A percentile compares a stretch with the other conserved stretches of the same genome.
Conservation (phyloP, 1,140 invertebrate species). For the Cecropterus lyciades region DNA sequence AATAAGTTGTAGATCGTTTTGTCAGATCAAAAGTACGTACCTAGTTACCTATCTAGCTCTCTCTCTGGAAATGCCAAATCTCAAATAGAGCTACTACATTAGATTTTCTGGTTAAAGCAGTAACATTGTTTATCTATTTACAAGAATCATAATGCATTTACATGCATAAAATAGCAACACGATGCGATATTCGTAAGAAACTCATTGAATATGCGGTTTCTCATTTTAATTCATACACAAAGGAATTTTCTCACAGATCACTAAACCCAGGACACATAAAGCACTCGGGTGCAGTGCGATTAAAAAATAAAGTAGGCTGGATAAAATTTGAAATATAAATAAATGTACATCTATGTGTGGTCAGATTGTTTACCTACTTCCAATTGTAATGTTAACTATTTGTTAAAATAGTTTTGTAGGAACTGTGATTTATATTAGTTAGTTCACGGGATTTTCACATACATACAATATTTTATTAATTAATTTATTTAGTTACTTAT, state of each 20-base stretch:
- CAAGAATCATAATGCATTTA: slow-evolving; percentile 33
- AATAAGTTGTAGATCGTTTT: no score
- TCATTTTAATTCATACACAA: slow-evolving; percentile 37
- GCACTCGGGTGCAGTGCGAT: slow-evolving; percentile 51
- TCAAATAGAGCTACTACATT: no score
- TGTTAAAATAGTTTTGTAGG: no score
- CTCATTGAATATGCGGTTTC: slow-evolving; percentile 40
- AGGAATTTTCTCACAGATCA: slow-evolving; percentile 53
- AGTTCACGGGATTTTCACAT: no score
- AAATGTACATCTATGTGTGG: not conserved
- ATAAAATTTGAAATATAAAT: slow-evolving; percentile 24
- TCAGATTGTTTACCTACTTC: no score
- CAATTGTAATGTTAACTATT: no score
- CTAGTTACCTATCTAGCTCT: no score
- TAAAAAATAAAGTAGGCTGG: slow-evolving; percentile 45
- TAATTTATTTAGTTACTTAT: no score
- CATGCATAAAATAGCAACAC: slow-evolving; percentile 37
- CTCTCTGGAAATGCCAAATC: no score
- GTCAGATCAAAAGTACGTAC: no score
- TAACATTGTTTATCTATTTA: slow-evolving; percentile 30
- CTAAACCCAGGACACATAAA: slow-evolving; percentile 59
- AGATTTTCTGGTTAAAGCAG: slow-evolving; percentile 21
- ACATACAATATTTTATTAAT: no score
- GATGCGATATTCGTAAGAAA: slow-evolving; percentile 35
- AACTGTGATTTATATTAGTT: no score